Evolutionary conservation across 2,888 invertebrate species (phyloP).

Genomic region (Tanytarsus gracilentus): DNA sequence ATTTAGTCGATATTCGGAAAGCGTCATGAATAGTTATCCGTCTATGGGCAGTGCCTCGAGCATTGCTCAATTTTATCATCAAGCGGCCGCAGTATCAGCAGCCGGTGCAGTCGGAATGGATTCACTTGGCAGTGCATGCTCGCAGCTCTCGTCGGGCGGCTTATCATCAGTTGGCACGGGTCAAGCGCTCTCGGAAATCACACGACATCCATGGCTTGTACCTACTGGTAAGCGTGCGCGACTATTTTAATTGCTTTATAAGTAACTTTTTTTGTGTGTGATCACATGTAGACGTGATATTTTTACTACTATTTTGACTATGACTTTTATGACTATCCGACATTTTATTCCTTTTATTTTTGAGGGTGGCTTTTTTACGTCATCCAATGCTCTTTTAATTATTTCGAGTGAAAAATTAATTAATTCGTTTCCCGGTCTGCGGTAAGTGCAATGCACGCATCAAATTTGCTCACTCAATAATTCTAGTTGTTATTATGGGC

Average conservation of each 20-base stretch:
- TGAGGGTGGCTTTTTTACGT: no score
- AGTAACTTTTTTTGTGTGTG: not conserved
- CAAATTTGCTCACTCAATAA: no score
- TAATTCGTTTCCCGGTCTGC: no score
- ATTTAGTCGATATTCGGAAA: slow-evolving; percentile 43
- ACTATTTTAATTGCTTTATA: not conserved
- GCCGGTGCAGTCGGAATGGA: slow-evolving; percentile 66
- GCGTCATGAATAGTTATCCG: slow-evolving; percentile 44
- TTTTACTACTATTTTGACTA: slow-evolving; percentile 28
- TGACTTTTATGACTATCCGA: slow-evolving; percentile 20
- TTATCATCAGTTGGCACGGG: slow-evolving; percentile 53
- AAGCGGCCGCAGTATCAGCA: slow-evolving; percentile 57
- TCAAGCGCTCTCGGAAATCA: slow-evolving; percentile 84
- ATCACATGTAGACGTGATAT: slow-evolving; percentile 15
- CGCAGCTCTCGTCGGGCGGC: slow-evolving; percentile 56
- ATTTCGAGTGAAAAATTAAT: no score
- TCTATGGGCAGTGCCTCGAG: slow-evolving; percentile 45
- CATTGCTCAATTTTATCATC: slow-evolving; percentile 82
- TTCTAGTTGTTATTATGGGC: no score
- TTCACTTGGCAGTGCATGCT: slow-evolving; percentile 73
- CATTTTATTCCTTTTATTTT: not conserved
- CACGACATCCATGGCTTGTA: slow-evolving; percentile 93
- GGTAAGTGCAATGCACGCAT: no score
- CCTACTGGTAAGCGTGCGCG: slow-evolving; percentile 81
- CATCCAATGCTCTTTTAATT: no score